Evolutionary conservation across 2,888 invertebrate species (phyloP).

Genomic region (Syrphus vitripennis): DNA sequence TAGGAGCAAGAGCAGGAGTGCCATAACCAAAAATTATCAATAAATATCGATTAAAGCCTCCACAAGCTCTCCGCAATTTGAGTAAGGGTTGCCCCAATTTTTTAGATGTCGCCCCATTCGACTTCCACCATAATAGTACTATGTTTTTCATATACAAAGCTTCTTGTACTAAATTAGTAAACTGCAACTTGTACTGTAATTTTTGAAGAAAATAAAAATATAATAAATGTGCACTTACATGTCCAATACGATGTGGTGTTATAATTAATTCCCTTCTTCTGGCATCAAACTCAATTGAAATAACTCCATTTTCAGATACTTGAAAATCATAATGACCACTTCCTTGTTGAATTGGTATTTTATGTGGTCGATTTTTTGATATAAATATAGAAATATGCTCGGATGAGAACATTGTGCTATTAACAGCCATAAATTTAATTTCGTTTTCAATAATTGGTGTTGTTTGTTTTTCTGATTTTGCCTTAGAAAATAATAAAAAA

Average conservation of each 20-base stretch:
- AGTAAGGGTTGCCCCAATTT: too few relatives aligned
- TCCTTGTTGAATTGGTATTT: slow-evolving; percentile 78
- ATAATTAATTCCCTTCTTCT: slow-evolving; percentile 76
- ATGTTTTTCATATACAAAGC: too few relatives aligned
- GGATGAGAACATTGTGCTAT: slow-evolving; percentile 78
- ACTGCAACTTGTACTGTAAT: too few relatives aligned
- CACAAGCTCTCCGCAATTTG: too few relatives aligned
- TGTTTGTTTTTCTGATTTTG: slow-evolving; percentile 75
- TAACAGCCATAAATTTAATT: slow-evolving; percentile 80
- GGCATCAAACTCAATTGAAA: slow-evolving; percentile 77
- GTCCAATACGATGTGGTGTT: slow-evolving; percentile 78
- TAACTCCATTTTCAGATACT: slow-evolving; percentile 77
- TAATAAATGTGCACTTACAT: slow-evolving; percentile 73
- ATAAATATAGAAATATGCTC: slow-evolving; percentile 79
- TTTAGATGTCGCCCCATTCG: too few relatives aligned
- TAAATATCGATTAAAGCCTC: too few relatives aligned
- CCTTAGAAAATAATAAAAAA: slow-evolving; percentile 63
- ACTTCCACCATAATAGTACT: too few relatives aligned
- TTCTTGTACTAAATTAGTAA: too few relatives aligned
- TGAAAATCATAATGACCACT: slow-evolving; percentile 80
- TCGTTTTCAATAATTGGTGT: slow-evolving; percentile 81
- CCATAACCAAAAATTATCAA: too few relatives aligned
- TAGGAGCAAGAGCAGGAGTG: too few relatives aligned
- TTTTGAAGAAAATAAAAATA: too few relatives aligned
- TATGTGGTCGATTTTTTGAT: slow-evolving; percentile 75